A percentile compares a stretch with the other conserved stretches of the same genome.
Conservation (phyloP, 1,140 invertebrate genomes). For the Caenorhabditis inopinata region DNA sequence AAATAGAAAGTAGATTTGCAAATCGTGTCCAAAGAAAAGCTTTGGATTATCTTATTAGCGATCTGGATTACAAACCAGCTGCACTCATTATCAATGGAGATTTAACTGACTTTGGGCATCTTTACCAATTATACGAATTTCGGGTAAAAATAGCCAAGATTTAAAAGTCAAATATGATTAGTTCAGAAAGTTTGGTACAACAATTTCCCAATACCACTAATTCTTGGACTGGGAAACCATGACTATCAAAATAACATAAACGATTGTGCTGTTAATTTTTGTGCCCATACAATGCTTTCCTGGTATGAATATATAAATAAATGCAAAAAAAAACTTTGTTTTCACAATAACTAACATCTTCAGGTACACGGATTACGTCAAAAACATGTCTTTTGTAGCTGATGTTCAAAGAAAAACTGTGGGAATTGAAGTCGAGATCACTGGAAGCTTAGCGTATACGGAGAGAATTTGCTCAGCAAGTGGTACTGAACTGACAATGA, state of each 20-base stretch:
- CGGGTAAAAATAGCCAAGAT: constrained; percentile 42
- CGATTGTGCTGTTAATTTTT: constrained; percentile 59
- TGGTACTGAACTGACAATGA: constrained; percentile 15
- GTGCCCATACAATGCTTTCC: constrained; percentile 58
- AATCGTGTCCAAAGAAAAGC: constrained; percentile 60
- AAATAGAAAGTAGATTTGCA: constrained; percentile 55
- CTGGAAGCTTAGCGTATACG: constrained; percentile 39
- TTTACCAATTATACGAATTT: constrained; percentile 54
- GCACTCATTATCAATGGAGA: constrained; percentile 61
- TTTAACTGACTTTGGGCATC: constrained; percentile 60
- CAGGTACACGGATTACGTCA: constrained; percentile 43
- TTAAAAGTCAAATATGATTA: not conserved
- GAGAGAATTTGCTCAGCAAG: constrained; percentile 25
- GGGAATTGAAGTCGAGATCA: constrained; percentile 16
- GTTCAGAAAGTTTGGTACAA: constrained; percentile 47
- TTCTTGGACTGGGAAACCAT: constrained; percentile 58
- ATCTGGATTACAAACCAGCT: constrained; percentile 52
- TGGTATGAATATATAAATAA: constrained; percentile 52
- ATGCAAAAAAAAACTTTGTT: too few relatives aligned
- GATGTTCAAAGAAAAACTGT: constrained; percentile 16
- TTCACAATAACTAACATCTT: not conserved
- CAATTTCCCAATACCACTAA: constrained; percentile 55
- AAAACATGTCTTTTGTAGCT: constrained; percentile 27
- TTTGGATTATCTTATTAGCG: constrained; percentile 48
- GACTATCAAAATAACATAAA: constrained; percentile 63